These are phyloP conservation scores for Monochamus alternatus DNA, from an alignment of 2,888 invertebrate species.

Conservation along the genomic window DNA sequence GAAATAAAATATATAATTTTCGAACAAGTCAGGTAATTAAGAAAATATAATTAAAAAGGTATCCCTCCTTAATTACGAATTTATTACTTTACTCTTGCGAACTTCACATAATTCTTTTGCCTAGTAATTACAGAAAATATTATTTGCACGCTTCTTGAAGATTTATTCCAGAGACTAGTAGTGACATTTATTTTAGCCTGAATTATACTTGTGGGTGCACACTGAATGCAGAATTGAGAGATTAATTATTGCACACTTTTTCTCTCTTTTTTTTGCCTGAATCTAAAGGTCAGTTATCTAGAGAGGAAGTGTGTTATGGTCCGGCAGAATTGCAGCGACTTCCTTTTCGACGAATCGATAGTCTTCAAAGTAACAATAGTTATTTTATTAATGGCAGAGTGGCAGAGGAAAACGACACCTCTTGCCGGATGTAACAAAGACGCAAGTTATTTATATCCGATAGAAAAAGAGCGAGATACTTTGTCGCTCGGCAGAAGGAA, in stretches of 20 bases:
- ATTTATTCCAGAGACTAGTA: too few relatives aligned
- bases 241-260: background rate
- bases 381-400: conserved; percentile 63
- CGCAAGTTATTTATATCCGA: conserved; percentile 70
- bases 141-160: too few relatives aligned
- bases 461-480: conserved; percentile 62
- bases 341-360: conserved; percentile 56
- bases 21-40: too few relatives aligned
- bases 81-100: too few relatives aligned
- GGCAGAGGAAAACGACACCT: conserved; percentile 61
- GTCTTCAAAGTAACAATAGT: conserved; percentile 57
- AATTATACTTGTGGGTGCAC: background rate
- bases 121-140: too few relatives aligned
- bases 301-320: conserved; percentile 53
- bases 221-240: background rate
- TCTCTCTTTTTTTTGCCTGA: background rate
- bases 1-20: too few relatives aligned
- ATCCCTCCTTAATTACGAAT: too few relatives aligned
- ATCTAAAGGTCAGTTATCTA: conserved; percentile 2
- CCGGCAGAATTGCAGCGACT: conserved; percentile 57
- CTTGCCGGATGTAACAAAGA: conserved; percentile 70
- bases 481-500: conserved; percentile 55
- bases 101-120: too few relatives aligned
- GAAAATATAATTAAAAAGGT: too few relatives aligned
- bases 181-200: background rate